Evolutionary conservation across 2,113 vertebrate genomes (phyloP).

Genomic region (Solea solea): DNA sequence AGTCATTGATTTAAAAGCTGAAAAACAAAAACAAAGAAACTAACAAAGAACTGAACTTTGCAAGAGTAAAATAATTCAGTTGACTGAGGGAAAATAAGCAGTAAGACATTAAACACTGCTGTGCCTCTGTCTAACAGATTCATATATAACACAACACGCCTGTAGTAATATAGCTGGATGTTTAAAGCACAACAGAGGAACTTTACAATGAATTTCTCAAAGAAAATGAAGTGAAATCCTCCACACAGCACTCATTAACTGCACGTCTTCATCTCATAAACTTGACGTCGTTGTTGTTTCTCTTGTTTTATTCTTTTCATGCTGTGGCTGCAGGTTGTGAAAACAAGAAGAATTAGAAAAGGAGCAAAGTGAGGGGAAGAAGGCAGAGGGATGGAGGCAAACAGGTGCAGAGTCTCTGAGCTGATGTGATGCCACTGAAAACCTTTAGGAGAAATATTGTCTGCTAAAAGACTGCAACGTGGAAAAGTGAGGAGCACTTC

Average conservation of each 20-base stretch:
- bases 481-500: slow-evolving; percentile 32
- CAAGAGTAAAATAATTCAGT: too few species aligned
- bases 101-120: too few species aligned
- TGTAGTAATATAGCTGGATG: too few species aligned
- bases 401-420: slow-evolving; percentile 28
- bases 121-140: too few species aligned
- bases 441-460: slow-evolving; percentile 54
- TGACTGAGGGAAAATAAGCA: too few species aligned
- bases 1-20: not conserved
- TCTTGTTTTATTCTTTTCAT: slow-evolving; percentile 18
- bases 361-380: not conserved
- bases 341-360: slow-evolving; percentile 10
- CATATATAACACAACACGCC: too few species aligned
- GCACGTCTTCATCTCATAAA: not conserved
- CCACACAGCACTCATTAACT: slow-evolving; percentile 3
- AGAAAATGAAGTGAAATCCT: too few species aligned
- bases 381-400: slow-evolving; percentile 14
- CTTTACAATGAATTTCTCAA: too few species aligned
- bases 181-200: too few species aligned
- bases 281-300: slow-evolving; percentile 29
- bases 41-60: too few species aligned
- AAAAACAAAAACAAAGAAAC: too few species aligned
- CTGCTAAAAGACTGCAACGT: slow-evolving; percentile 28
- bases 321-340: slow-evolving; percentile 58
- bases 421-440: slow-evolving; percentile 33